Conservation (phyloP, 2,797 vertebrate species). For the Chaetophractus vellerosus region DNA sequence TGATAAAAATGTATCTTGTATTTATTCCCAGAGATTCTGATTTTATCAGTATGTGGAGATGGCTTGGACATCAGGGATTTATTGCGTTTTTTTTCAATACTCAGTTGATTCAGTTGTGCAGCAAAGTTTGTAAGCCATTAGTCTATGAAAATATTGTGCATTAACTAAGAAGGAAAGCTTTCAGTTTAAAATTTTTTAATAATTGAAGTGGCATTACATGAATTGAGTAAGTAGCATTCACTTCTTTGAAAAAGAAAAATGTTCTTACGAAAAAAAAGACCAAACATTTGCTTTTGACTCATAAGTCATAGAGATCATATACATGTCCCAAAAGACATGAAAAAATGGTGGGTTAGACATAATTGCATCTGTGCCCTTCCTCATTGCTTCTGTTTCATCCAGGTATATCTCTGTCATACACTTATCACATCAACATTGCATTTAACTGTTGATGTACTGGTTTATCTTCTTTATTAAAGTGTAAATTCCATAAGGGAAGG, state of each 20-base stretch:
- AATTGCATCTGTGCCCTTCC: not conserved
- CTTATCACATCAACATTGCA: not conserved
- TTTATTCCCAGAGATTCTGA: not conserved
- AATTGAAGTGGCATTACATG: not conserved
- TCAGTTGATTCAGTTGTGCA: constrained; percentile 24
- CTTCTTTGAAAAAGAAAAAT: constrained; percentile 47
- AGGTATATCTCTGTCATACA: not conserved
- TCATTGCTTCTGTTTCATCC: not conserved
- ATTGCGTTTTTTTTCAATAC: not conserved
- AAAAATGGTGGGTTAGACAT: not conserved
- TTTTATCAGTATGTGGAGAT: constrained; percentile 13
- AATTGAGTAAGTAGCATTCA: constrained; percentile 7
- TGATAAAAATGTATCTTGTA: not conserved
- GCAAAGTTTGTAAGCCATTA: constrained; percentile 8
- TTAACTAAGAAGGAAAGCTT: constrained; percentile 26
- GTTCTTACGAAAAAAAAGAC: not conserved
- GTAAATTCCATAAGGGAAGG: not conserved
- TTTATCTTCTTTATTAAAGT: not conserved
- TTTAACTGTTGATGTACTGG: not conserved
- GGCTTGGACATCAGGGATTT: not conserved
- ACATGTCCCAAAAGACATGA: not conserved
- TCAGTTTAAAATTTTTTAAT: not conserved
- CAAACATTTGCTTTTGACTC: constrained; percentile 1
- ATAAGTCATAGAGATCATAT: constrained; percentile 8
- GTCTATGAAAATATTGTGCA: not conserved